Percentiles rank a stretch among this genome's conserved stretches.
Evolutionary conservation across 2,113 vertebrate genomes (phyloP).

Genomic region (Vimba vimba): DNA sequence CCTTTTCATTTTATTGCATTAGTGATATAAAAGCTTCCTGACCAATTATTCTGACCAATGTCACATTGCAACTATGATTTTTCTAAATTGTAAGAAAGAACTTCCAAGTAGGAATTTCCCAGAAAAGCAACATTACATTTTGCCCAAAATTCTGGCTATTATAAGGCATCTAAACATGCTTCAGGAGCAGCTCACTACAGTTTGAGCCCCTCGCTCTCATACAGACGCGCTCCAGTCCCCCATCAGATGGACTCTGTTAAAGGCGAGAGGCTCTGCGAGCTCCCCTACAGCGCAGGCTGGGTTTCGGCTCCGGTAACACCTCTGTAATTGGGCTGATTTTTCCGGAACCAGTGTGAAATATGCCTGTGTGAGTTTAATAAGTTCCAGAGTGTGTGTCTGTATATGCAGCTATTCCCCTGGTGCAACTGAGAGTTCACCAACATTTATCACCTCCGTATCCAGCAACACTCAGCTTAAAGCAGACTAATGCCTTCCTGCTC

Average conservation of each 20-base stretch:
- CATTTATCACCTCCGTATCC: slow-evolving; percentile 84
- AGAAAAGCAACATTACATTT: background rate
- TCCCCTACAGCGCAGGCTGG: slow-evolving; percentile 58
- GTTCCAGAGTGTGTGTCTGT: slow-evolving; percentile 76
- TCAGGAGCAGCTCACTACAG: background rate
- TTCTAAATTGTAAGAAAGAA: background rate
- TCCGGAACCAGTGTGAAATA: slow-evolving; percentile 74
- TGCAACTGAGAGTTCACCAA: slow-evolving; percentile 77
- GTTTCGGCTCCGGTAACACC: slow-evolving; percentile 64
- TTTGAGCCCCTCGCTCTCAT: background rate
- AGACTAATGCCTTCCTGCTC: slow-evolving; percentile 84
- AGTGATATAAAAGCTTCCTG: no score
- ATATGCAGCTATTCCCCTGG: slow-evolving; percentile 77
- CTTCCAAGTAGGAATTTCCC: background rate
- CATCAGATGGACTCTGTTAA: slow-evolving; percentile 25
- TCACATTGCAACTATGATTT: background rate
- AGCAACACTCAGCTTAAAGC: slow-evolving; percentile 79
- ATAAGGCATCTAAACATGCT: background rate
- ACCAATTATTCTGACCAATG: background rate
- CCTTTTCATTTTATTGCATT: no score
- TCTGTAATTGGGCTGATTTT: slow-evolving; percentile 78
- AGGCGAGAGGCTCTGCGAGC: background rate
- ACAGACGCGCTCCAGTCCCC: background rate
- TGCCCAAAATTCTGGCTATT: background rate
- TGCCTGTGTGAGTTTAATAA: slow-evolving; percentile 79